These are phyloP conservation scores for Poecilus cupreus DNA, from an alignment of 2,888 invertebrate genomes.

Conservation along the genomic window DNA sequence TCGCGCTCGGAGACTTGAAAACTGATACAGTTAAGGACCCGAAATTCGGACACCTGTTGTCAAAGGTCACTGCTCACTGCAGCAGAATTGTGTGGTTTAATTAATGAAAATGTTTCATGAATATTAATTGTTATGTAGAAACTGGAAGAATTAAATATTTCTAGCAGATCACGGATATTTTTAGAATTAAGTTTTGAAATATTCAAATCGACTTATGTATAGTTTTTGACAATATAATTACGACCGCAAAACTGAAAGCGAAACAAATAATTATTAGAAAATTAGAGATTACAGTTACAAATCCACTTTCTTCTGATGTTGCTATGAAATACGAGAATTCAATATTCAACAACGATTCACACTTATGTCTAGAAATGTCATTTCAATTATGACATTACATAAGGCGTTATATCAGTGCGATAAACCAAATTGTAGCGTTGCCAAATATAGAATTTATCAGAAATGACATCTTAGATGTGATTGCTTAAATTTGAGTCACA, in stretches of 20 bases:
- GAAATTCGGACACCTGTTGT: slow-evolving; percentile 24
- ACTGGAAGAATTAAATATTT: not conserved
- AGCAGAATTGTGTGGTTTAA: not conserved
- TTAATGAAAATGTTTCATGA: not conserved
- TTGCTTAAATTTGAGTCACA: not conserved
- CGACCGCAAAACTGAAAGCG: not conserved
- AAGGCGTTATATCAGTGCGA: slow-evolving; percentile 7
- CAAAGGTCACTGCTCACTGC: not conserved
- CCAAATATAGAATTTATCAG: slow-evolving; percentile 24
- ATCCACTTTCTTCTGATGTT: not conserved
- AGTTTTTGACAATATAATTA: slow-evolving; percentile 25
- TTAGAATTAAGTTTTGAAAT: not conserved
- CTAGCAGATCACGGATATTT: not conserved
- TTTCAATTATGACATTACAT: slow-evolving; percentile 1
- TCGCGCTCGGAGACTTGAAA: not conserved
- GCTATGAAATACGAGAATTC: not conserved
- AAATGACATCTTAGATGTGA: not conserved
- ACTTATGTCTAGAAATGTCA: slow-evolving; percentile 32
- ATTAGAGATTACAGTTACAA: not conserved
- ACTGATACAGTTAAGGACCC: not conserved
- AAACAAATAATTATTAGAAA: slow-evolving; percentile 23
- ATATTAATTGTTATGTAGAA: not conserved
- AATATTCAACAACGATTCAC: not conserved
- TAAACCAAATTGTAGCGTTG: slow-evolving; percentile 22
- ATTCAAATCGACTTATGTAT: too few relatives aligned